A percentile compares a stretch with the other conserved stretches of the same genome.
phyloP scores from a whole-genome alignment of 2,113 vertebrate genomes.

The Brevimyrus niger region DNA sequence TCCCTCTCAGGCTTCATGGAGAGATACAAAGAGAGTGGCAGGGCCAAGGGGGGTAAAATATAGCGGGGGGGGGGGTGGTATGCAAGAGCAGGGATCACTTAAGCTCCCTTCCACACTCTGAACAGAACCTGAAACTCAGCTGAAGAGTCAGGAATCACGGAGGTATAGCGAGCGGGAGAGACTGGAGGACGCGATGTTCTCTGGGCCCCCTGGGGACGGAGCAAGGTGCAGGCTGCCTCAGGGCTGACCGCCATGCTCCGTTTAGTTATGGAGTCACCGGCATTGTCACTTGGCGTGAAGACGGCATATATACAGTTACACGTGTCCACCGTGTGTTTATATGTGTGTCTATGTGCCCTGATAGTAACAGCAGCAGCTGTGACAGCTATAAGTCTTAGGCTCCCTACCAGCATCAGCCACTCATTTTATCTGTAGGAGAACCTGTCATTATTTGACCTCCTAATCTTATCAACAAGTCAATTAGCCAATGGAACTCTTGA shows the following conservation, averaged over 20 bases:
- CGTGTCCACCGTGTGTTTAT: neutral
- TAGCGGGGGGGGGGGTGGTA: neutral
- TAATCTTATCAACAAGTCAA: neutral
- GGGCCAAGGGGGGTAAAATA: neutral
- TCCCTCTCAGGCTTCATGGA: neutral
- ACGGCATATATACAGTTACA: neutral
- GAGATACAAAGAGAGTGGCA: neutral
- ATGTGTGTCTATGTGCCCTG: neutral
- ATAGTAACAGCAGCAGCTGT: neutral
- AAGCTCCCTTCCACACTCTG: constrained; percentile 13
- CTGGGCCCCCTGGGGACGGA: neutral
- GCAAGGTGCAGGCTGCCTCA: neutral
- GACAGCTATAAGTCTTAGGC: neutral
- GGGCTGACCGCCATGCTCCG: neutral
- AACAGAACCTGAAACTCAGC: constrained; percentile 15
- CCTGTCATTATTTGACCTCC: neutral
- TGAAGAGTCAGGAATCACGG: neutral
- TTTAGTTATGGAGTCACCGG: neutral
- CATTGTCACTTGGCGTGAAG: neutral
- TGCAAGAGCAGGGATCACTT: neutral
- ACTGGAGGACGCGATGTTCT: neutral
- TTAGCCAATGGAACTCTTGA: neutral
- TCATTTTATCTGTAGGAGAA: neutral
- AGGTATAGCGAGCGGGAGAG: neutral
- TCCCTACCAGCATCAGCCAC: neutral